These are phyloP conservation scores for Drosophila sordidapex DNA, from an alignment of 2,888 invertebrate species.

Conservation along the genomic window DNA sequence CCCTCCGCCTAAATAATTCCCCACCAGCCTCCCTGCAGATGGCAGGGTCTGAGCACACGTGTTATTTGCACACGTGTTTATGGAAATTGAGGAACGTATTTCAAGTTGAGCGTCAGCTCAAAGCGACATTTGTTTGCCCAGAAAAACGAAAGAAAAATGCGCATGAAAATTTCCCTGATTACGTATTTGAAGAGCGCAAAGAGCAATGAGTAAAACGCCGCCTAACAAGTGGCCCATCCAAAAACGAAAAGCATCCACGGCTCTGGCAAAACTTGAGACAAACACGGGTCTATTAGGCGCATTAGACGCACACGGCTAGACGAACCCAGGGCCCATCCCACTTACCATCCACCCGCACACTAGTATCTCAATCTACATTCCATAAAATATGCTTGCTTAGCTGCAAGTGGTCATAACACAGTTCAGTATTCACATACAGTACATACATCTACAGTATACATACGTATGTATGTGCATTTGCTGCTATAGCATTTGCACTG, in stretches of 20 bases:
- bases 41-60: slow-evolving; percentile 59
- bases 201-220: slow-evolving; percentile 16
- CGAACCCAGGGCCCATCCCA: slow-evolving; percentile 5
- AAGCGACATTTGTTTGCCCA: slow-evolving; percentile 64
- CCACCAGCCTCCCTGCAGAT: background rate
- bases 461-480: slow-evolving; percentile 34
- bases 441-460: slow-evolving; percentile 14
- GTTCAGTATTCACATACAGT: slow-evolving; percentile 23
- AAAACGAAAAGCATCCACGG: slow-evolving; percentile 4
- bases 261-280: slow-evolving; percentile 61
- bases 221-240: slow-evolving; percentile 29
- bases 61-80: slow-evolving; percentile 83
- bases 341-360: background rate
- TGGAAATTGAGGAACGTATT: slow-evolving; percentile 80
- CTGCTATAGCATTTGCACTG: slow-evolving; percentile 45
- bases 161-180: slow-evolving; percentile 76
- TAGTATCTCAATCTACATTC: slow-evolving; percentile 10
- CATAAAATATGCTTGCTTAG: slow-evolving; percentile 48
- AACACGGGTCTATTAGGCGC: slow-evolving; percentile 76
- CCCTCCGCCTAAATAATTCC: background rate
- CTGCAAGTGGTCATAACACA: slow-evolving; percentile 51
- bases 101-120: slow-evolving; percentile 70
- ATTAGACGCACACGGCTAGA: slow-evolving; percentile 64
- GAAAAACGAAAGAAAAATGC: slow-evolving; percentile 63
- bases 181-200: slow-evolving; percentile 66